Conservation (phyloP, 2,888 invertebrate species). For the Pachycephus smyrnensis region DNA sequence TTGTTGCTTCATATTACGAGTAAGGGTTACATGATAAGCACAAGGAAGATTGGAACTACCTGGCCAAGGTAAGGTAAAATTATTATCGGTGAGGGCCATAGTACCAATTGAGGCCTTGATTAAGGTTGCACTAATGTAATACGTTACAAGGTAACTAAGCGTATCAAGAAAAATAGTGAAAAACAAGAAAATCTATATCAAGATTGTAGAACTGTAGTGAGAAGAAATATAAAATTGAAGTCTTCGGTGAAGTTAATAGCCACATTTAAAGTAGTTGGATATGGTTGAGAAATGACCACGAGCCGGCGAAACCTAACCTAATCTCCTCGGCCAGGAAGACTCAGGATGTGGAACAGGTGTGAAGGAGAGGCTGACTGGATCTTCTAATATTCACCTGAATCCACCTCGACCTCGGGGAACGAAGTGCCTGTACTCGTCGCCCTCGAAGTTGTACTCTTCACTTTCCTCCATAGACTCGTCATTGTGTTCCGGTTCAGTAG, state of each 20-base stretch:
- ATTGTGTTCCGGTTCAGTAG: constrained; percentile 53
- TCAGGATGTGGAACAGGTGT: neutral
- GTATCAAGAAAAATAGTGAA: neutral
- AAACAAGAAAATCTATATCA: neutral
- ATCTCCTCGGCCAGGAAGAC: neutral
- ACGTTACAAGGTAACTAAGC: neutral
- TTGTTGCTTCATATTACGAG: neutral
- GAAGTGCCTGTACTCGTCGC: constrained; percentile 68
- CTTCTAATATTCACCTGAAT: constrained; percentile 64
- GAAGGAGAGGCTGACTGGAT: constrained; percentile 7
- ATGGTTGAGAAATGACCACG: neutral
- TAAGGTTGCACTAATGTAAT: neutral
- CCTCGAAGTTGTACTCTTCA: constrained; percentile 63
- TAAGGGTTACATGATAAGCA: neutral
- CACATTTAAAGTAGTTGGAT: neutral
- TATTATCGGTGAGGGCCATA: neutral
- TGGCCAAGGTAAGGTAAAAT: neutral
- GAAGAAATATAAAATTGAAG: neutral
- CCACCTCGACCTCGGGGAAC: constrained; percentile 68
- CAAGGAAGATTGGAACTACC: neutral
- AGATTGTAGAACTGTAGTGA: neutral
- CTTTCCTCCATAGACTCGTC: constrained; percentile 60
- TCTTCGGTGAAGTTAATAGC: neutral
- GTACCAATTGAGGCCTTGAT: neutral
- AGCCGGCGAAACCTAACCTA: neutral